Evolutionary conservation across 2,797 vertebrate species (phyloP).

Genomic region (Ataeniobius toweri): DNA sequence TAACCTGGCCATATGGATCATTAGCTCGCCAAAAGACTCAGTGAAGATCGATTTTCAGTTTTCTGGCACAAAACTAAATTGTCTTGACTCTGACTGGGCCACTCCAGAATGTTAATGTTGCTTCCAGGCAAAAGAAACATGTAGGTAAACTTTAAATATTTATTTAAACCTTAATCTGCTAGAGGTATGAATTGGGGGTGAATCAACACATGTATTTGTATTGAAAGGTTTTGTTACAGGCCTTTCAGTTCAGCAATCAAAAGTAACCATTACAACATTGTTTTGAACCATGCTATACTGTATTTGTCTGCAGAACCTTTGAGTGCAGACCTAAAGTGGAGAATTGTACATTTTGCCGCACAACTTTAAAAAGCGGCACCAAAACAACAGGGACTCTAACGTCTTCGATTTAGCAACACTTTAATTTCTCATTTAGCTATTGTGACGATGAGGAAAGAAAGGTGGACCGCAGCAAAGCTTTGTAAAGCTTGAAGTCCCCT

Average conservation of each 20-base stretch:
- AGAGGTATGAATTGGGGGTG: neutral
- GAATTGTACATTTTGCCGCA: too few relatives aligned
- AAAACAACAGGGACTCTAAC: neutral
- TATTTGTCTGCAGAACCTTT: neutral
- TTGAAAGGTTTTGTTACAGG: neutral
- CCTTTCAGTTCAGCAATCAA: neutral
- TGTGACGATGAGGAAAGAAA: neutral
- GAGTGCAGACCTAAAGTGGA: neutral
- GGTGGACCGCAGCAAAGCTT: neutral
- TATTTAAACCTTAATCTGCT: neutral
- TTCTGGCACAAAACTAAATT: neutral
- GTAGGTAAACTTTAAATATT: neutral
- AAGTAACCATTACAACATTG: neutral
- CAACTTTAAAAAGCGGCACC: neutral
- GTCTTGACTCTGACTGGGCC: neutral
- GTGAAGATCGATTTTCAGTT: neutral
- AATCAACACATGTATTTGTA: neutral
- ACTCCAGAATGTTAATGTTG: neutral
- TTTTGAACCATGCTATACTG: neutral
- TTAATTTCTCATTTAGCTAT: neutral
- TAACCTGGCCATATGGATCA: neutral
- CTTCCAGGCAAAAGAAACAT: neutral
- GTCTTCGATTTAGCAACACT: neutral
- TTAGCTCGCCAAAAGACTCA: neutral
- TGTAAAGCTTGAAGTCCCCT: neutral